Evolutionary conservation across 1,140 invertebrate genomes (phyloP), one percentile per base, ranked within the genome.

Genomic region (Pteromalus puparum): DNA sequence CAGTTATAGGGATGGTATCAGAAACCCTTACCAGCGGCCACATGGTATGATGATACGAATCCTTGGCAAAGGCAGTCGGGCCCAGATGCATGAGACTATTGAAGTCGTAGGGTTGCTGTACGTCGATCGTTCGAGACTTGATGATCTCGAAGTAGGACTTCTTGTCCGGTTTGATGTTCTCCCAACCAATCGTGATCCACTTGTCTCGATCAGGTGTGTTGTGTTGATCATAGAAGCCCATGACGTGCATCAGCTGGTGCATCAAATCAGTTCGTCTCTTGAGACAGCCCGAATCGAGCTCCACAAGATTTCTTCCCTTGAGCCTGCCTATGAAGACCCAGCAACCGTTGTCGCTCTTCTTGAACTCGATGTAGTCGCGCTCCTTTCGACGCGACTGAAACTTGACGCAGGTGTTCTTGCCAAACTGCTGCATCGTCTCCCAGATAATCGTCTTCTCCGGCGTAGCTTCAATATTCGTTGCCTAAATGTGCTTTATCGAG

Each of bases 181-280:
- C 7, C 48, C 48, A 77, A 9, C 53, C 9, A 34, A 77, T 30
- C 18, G 6, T 77, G 26, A 65, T 77, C 26, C 46, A 77, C 28
- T 65, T 65, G 18, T 53, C 75, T 65, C 75, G 46, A 77, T 48
- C 28, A 15, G 15, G 48, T 15, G 42, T 24, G 46, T 42, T 77
- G 46, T 61, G 75, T 13, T 77, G 75, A 61, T 77, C 46, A 26
- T 28, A 77, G 48, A 77, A 77, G 9, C 46, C 46, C 15, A 77
- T 18, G 15, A 77, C 75, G 46, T 77, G 46, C 42, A 61, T 77
- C n/a, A 77, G 75, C 24, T 77, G 75, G 30, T 77, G 48, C 26
- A 77, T 48, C 48, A 77, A 65, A 21, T 61, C 26, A 7, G 46
- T 26, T 10, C 15, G 48, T 21, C 21, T 30, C 2, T 1, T 34